Evolutionary conservation across 1,140 invertebrate species (phyloP).

Genomic region (Dinoponera quadriceps): DNA sequence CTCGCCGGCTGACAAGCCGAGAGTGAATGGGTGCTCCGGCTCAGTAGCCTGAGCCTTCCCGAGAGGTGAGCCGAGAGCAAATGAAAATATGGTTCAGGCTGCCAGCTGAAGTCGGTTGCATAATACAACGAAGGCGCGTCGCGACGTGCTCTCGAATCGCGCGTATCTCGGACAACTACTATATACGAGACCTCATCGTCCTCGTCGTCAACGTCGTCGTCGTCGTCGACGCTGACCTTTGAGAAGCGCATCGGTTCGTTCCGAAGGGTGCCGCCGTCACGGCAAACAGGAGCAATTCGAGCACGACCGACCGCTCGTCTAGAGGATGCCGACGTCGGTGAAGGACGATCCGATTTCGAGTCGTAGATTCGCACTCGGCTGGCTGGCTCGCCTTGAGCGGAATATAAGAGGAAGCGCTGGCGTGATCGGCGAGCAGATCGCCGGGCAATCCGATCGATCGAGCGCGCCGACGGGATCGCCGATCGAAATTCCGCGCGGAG

Average conservation of each 20-base stretch:
- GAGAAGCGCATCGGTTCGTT: neutral
- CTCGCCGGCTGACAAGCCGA: slow-evolving; percentile 37
- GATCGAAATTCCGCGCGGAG: neutral
- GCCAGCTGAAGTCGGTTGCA: slow-evolving; percentile 47
- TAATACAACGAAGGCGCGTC: slow-evolving; percentile 67
- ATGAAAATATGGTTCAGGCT: slow-evolving; percentile 74
- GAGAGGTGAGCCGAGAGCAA: slow-evolving; percentile 25
- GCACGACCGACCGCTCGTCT: too few relatives aligned
- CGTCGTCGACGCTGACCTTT: slow-evolving; percentile 66
- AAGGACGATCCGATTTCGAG: neutral
- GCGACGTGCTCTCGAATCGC: slow-evolving; percentile 37
- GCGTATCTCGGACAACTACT: slow-evolving; percentile 42
- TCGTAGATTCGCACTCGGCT: neutral
- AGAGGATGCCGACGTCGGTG: neutral
- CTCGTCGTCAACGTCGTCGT: too few relatives aligned
- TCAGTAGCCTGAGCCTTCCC: slow-evolving; percentile 64
- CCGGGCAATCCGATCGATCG: too few relatives aligned
- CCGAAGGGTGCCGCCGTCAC: slow-evolving; percentile 14
- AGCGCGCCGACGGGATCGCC: neutral
- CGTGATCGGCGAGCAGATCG: neutral
- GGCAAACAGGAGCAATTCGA: neutral
- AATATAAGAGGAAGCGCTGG: neutral
- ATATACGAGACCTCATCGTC: neutral
- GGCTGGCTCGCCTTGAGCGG: neutral
- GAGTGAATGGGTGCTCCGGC: slow-evolving; percentile 67